Conservation (phyloP, 2,113 vertebrate species). For the Taurulus bubalis region DNA sequence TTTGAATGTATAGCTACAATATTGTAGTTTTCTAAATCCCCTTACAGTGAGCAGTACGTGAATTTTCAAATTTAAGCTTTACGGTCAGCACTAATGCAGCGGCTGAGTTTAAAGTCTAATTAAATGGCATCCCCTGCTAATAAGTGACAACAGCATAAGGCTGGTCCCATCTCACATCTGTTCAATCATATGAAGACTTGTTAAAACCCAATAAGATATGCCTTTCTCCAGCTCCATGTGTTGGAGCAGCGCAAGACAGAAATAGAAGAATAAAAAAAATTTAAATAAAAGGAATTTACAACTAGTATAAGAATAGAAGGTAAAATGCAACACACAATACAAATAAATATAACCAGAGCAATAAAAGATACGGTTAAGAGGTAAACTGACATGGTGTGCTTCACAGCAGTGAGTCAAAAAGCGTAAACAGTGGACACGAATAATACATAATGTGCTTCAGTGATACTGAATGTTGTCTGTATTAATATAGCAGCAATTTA, state of each 20-base stretch:
- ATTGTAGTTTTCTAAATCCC: background rate
- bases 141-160: background rate
- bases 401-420: background rate
- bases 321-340: background rate
- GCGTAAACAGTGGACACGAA: background rate
- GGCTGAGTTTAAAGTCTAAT: background rate
- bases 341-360: background rate
- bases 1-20: background rate
- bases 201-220: background rate
- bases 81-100: background rate
- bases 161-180: background rate
- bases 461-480: background rate
- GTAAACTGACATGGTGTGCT: background rate
- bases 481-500: background rate
- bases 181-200: background rate
- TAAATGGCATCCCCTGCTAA: background rate
- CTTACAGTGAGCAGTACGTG: background rate
- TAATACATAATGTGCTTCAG: background rate
- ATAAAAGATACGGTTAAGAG: background rate
- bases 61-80: background rate
- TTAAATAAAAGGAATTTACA: background rate
- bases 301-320: background rate
- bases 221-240: background rate
- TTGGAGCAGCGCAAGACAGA: background rate
- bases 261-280: background rate